Evolutionary conservation across 1,140 invertebrate species (phyloP), one percentile per base, ranked within the genome.

Genomic region (Anoplophora glabripennis): DNA sequence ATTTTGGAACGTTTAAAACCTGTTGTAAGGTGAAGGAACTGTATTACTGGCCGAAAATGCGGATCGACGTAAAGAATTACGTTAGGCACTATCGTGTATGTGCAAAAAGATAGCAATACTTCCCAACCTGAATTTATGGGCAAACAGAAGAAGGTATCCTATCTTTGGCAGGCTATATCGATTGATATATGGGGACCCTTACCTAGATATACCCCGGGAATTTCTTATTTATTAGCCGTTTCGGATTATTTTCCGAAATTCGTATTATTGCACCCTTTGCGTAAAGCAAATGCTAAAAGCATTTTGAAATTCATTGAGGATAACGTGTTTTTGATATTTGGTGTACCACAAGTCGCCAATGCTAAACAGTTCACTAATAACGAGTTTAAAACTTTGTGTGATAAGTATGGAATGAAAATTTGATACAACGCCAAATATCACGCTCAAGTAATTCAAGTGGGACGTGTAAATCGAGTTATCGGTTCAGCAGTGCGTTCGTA

Each of bases 211-310:
- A 49, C 48, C 12, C 17, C 28, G 15, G 71, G 73, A 18, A 60
- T 70, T 46, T 45, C 51, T 14, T 74, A 71, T 54, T 36, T 75
- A 1, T 36, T 77, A 3, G 69, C 75, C 1, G 15, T 72, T 1
- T 59, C 68, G 9, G 73, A 77, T 63, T 61, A 66, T 11, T 72
- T 75, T 48, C 70, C 64, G 0, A 72, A 72, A 52, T 76, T 56
- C 45, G 9, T 33, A 4, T 3, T 63, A 5, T 15, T 63, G 1
- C 52, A 59, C 41, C 48, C 63, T 17, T 53, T 57, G 15, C 40
- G 60, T 4, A 9, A 15, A 0, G 58, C 59, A n/a, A 62, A 45
- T 2, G 44, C 65, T 1, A 40, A 53, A 21, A 5, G 38, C 0
- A 35, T 65, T 7, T 51, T 66, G 3, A 51, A 55, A 14, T 37